A percentile compares a stretch with the other conserved stretches of the same genome.
These are phyloP conservation scores for Forbesichthys agassizii DNA, from an alignment of 2,113 vertebrate genomes.

Conservation along the genomic window DNA sequence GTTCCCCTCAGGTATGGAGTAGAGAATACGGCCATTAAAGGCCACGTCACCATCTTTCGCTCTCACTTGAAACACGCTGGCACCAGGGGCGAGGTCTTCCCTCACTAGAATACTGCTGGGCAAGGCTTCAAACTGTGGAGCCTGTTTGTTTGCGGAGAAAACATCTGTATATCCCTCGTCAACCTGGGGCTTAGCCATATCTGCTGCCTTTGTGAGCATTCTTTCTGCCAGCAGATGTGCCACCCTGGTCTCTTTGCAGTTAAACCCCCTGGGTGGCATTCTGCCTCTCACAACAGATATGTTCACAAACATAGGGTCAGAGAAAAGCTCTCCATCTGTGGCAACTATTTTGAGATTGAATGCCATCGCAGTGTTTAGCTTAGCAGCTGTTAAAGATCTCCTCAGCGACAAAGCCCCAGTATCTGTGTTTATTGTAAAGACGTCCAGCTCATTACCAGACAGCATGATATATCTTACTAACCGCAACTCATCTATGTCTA, in stretches of 20 bases:
- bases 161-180: conserved; percentile 85
- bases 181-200: conserved; percentile 78
- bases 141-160: conserved; percentile 88
- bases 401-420: conserved; percentile 90
- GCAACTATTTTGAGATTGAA: conserved; percentile 89
- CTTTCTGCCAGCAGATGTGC: conserved; percentile 91
- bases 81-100: conserved; percentile 85
- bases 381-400: conserved; percentile 80
- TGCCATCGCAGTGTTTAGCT: conserved; percentile 78
- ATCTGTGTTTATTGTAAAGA: conserved; percentile 89
- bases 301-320: conserved; percentile 92
- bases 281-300: conserved; percentile 90
- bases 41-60: conserved; percentile 88
- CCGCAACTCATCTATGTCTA: conserved; percentile 92
- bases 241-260: conserved; percentile 90
- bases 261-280: conserved; percentile 84
- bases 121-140: conserved; percentile 93
- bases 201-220: conserved; percentile 88
- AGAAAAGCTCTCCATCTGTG: conserved; percentile 90
- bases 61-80: conserved; percentile 86
- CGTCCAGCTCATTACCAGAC: conserved; percentile 91
- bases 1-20: conserved; percentile 91
- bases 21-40: conserved; percentile 90
- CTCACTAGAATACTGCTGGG: conserved; percentile 87
- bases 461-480: conserved; percentile 89